These are phyloP conservation scores for Brachyhypopomus occidentalis DNA, from an alignment of 2,113 vertebrate genomes.

Conservation along the genomic window DNA sequence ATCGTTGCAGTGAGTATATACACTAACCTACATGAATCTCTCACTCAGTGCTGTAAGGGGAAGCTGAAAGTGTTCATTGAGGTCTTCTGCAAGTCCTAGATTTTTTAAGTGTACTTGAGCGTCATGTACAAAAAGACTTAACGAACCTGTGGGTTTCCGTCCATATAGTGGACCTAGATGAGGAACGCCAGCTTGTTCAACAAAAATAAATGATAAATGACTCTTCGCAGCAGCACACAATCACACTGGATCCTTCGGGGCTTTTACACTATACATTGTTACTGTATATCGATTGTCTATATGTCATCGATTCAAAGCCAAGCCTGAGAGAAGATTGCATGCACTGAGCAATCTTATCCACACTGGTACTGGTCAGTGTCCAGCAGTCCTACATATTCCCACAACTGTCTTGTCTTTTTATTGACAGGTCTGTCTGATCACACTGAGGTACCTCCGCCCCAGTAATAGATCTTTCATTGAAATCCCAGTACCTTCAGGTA, in stretches of 20 bases:
- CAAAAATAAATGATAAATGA: conserved; percentile 23
- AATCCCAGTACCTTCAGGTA: neutral
- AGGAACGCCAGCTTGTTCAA: conserved; percentile 1
- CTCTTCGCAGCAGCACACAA: neutral
- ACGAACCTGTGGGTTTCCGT: neutral
- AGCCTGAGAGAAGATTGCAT: neutral
- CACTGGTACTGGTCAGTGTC: neutral
- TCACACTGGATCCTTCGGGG: conserved; percentile 1
- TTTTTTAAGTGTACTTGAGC: neutral
- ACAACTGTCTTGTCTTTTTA: neutral
- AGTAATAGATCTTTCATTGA: neutral
- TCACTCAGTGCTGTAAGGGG: neutral
- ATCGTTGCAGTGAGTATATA: conserved; percentile 92
- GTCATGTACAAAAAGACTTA: neutral
- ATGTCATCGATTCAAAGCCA: neutral
- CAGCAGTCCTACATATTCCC: no score
- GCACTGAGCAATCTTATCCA: neutral
- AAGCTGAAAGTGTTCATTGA: neutral
- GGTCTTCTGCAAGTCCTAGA: neutral
- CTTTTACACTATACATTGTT: neutral
- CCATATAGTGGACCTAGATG: neutral
- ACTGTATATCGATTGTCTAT: neutral
- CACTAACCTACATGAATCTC: neutral
- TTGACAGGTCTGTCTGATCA: neutral
- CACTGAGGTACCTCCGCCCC: neutral